A percentile compares a stretch with the other conserved stretches of the same genome.
These are phyloP conservation scores for Geophilus truncorum DNA, from an alignment of 2,888 invertebrate species.

Conservation along the genomic window DNA sequence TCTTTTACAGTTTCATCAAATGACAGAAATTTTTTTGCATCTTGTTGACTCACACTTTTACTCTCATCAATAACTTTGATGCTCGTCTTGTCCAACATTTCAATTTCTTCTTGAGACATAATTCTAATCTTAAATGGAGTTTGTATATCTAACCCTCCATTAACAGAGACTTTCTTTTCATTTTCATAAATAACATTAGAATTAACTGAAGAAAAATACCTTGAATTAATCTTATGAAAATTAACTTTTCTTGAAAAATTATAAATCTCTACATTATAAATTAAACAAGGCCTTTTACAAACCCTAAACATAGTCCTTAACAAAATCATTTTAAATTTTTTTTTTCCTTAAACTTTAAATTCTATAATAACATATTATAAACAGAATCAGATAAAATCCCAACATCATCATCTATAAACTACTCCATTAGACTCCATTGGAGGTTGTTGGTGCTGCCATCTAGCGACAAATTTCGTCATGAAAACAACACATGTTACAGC, in stretches of 20 bases:
- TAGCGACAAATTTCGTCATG: not conserved
- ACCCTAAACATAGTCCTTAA: not conserved
- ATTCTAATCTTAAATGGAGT: not conserved
- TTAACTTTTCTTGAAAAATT: not conserved
- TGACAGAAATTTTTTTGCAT: not conserved
- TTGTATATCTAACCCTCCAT: not conserved
- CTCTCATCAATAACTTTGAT: not conserved
- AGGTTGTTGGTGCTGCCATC: not conserved
- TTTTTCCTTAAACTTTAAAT: not conserved
- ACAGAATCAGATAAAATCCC: not conserved
- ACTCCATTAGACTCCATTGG: not conserved
- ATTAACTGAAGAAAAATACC: not conserved
- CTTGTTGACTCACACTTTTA: not conserved
- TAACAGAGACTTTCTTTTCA: not conserved
- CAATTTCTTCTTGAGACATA: not conserved
- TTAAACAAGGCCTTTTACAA: not conserved
- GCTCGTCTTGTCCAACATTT: not conserved
- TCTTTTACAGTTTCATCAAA: not conserved
- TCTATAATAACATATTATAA: not conserved
- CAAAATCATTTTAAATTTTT: not conserved
- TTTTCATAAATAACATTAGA: not conserved
- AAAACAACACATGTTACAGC: not conserved
- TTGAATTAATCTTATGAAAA: not conserved
- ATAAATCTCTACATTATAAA: not conserved
- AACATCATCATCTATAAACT: not conserved